A percentile compares a stretch with the other conserved stretches of the same genome.
phyloP scores from a whole-genome alignment of 1,140 invertebrate species.

The Lordiphosa mommai region DNA sequence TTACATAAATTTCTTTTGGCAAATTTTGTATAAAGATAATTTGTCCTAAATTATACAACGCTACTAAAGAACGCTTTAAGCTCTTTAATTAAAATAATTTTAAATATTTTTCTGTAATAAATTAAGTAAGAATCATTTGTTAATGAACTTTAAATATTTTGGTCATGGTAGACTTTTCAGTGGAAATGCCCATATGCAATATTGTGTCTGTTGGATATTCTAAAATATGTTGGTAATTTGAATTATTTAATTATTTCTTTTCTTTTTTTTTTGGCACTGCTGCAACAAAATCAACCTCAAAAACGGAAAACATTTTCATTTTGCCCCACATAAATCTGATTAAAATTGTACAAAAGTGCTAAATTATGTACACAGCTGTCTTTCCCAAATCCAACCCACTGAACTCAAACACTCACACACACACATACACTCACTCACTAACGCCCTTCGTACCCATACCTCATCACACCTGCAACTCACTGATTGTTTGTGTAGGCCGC shows the following conservation, averaged over 20 bases:
- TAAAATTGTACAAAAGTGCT: conserved; percentile 12
- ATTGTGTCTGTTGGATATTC: too few relatives aligned
- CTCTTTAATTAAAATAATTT: too few relatives aligned
- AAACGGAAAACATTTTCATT: conserved; percentile 9
- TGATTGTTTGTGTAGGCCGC: not conserved
- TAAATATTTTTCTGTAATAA: too few relatives aligned
- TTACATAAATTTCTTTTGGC: too few relatives aligned
- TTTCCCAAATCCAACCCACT: not conserved
- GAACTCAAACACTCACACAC: conserved; percentile 10
- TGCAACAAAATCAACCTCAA: conserved; percentile 7
- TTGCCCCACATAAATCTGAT: conserved; percentile 11
- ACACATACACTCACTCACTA: not conserved
- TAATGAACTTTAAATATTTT: too few relatives aligned
- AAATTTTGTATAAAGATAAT: too few relatives aligned
- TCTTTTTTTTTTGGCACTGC: not conserved
- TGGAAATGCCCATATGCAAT: too few relatives aligned
- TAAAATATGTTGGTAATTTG: too few relatives aligned
- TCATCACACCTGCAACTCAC: not conserved
- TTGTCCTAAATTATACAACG: too few relatives aligned
- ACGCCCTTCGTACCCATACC: not conserved
- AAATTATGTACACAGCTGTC: conserved; percentile 12
- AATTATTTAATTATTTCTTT: not conserved
- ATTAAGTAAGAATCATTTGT: too few relatives aligned
- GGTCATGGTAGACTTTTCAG: too few relatives aligned
- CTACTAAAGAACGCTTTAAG: too few relatives aligned